phyloP scores from a whole-genome alignment of 2,797 vertebrate species.

The Arremon aurantiirostris region DNA sequence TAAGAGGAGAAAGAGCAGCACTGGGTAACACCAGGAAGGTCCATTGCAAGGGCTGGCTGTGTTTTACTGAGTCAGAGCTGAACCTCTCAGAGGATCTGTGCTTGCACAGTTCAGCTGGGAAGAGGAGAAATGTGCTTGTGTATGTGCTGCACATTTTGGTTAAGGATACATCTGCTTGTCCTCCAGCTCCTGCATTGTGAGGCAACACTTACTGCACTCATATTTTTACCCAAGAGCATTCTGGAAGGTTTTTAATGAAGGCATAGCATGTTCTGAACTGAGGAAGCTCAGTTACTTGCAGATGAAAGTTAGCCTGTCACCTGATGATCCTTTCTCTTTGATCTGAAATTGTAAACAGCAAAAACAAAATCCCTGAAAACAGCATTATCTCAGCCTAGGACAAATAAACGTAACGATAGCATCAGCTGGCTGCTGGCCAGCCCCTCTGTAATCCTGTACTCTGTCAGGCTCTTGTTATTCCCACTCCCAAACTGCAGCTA shows the following conservation, averaged over 20 bases:
- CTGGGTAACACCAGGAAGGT: background rate
- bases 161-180: background rate
- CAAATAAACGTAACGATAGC: conserved; percentile 82
- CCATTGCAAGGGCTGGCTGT: background rate
- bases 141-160: background rate
- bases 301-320: conserved; percentile 80
- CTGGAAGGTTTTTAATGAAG: background rate
- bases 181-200: background rate
- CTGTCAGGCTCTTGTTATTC: conserved; percentile 72
- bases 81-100: background rate
- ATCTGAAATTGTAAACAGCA: conserved; percentile 81
- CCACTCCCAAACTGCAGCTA: conserved; percentile 71
- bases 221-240: background rate
- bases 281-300: conserved; percentile 74
- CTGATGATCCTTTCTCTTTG: conserved; percentile 80
- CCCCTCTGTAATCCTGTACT: conserved; percentile 75
- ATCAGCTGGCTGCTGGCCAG: conserved; percentile 78
- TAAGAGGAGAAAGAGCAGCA: background rate
- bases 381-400: conserved; percentile 73
- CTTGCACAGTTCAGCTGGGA: background rate
- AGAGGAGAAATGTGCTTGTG: background rate
- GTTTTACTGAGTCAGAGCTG: background rate
- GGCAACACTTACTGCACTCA: fast-evolving
- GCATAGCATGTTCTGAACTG: conserved; percentile 29
- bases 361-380: conserved; percentile 59